These are phyloP conservation scores for Scartelaos histophorus DNA, from an alignment of 2,113 vertebrate genomes.

Conservation along the genomic window DNA sequence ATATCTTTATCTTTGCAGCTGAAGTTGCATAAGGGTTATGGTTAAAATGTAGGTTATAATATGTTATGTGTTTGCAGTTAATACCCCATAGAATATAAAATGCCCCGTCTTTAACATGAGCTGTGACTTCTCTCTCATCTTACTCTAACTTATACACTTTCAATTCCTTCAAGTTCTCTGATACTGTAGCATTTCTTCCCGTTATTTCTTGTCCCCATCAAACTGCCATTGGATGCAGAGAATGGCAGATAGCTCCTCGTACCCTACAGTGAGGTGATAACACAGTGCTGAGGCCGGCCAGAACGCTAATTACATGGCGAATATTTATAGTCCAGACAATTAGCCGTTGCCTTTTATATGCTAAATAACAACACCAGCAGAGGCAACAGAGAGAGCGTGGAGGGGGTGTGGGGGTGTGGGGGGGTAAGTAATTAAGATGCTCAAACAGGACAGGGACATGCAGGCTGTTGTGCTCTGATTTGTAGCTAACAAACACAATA, in stretches of 20 bases:
- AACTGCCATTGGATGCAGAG: constrained; percentile 79
- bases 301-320: constrained; percentile 82
- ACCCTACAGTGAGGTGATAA: constrained; percentile 81
- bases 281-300: constrained; percentile 79
- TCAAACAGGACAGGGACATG: constrained; percentile 85
- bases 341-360: constrained; percentile 84
- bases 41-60: no score
- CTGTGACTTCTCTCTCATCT: background rate
- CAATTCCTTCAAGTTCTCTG: background rate
- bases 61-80: no score
- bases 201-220: constrained; percentile 78
- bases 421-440: constrained; percentile 83
- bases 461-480: constrained; percentile 86
- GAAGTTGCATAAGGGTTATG: no score
- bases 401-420: constrained; percentile 21
- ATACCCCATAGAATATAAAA: no score
- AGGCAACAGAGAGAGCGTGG: constrained; percentile 64
- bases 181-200: constrained; percentile 33
- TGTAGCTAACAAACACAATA: constrained; percentile 85
- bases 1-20: no score
- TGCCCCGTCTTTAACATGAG: background rate
- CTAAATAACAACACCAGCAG: constrained; percentile 82
- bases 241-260: constrained; percentile 73
- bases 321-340: constrained; percentile 87
- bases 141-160: background rate